Evolutionary conservation across 1,140 invertebrate species (phyloP), one percentile per base, ranked within the genome.

Genomic region (Cheumatopsyche charites): DNA sequence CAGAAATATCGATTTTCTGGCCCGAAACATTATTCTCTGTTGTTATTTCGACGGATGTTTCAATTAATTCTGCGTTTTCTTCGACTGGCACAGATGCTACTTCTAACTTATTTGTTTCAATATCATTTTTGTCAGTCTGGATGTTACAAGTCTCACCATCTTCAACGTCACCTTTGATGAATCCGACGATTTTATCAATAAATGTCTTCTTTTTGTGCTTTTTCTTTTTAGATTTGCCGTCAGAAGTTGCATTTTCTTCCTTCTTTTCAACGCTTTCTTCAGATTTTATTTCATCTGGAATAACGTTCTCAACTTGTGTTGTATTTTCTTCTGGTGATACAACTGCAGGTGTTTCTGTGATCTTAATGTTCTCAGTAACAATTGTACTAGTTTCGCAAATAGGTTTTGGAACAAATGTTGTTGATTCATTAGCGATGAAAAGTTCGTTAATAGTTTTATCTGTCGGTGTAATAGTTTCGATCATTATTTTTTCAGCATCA

Each of bases 101-200:
- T 58, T 25, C 55, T 25, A 19, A 25, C 23, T 58, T 23, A 4
- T 58, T 11, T 12, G 21, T 13, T 26, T 25, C 17, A 12, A 13
- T 12, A 25, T 12, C 55, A 7, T 25, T 19, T 58, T 58, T 58
- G 2, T 58, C 55, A 25, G 12, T 5, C 9, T 13, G 2, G 2
- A 52, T 15, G 9, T 36, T 9, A 4, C 3, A 9, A 58, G 55
- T 25, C 25, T 58, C 55, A 25, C 55, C 55, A 58, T 58, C 55
- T 58, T 58, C 55, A 9, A 58, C 55, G 12, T 58, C 23, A 58
- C 55, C 55, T 25, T 23, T 58, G 12, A 58, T 25, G 21, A 58
- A 58, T 2, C 55, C 55, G n/a, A 58, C 13, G 11, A 58, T 0
- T 58, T 58, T 58, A 25, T 25, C 55, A 6, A 58, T 9, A 58